These are phyloP conservation scores for Orchestes rusci DNA, from an alignment of 2,888 invertebrate species.

Conservation along the genomic window DNA sequence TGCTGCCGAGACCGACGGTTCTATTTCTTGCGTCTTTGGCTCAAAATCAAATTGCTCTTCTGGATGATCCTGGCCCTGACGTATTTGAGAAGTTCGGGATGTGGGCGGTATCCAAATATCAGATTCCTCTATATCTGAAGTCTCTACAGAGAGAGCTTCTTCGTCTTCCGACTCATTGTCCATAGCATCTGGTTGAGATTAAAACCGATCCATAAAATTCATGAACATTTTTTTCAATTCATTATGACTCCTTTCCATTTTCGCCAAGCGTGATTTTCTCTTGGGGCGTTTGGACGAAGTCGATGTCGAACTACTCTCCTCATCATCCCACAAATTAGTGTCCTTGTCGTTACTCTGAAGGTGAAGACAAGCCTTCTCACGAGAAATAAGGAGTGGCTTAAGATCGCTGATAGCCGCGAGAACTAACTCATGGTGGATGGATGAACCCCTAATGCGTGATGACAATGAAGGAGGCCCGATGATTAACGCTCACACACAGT, in stretches of 20 bases:
- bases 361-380: slow-evolving; percentile 11
- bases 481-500: slow-evolving; percentile 24
- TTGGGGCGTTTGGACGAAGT: neutral
- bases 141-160: neutral
- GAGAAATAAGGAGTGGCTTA: slow-evolving; percentile 22
- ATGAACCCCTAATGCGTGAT: slow-evolving; percentile 2
- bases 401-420: slow-evolving; percentile 15
- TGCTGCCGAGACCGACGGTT: slow-evolving; percentile 3
- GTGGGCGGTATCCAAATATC: neutral
- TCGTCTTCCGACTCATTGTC: no score
- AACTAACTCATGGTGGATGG: neutral
- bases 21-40: slow-evolving; percentile 8
- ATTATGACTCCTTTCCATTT: slow-evolving; percentile 1
- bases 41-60: slow-evolving; percentile 6
- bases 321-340: no score
- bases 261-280: slow-evolving; percentile 1
- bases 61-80: neutral
- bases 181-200: no score
- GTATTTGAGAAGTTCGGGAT: neutral
- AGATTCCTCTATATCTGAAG: neutral
- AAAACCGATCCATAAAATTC: no score
- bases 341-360: neutral
- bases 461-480: slow-evolving; percentile 23
- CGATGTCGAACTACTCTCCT: neutral
- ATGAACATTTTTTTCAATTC: slow-evolving; percentile 6